These are phyloP conservation scores for Callimorpha dominula DNA, from an alignment of 2,888 invertebrate genomes.

Conservation along the genomic window DNA sequence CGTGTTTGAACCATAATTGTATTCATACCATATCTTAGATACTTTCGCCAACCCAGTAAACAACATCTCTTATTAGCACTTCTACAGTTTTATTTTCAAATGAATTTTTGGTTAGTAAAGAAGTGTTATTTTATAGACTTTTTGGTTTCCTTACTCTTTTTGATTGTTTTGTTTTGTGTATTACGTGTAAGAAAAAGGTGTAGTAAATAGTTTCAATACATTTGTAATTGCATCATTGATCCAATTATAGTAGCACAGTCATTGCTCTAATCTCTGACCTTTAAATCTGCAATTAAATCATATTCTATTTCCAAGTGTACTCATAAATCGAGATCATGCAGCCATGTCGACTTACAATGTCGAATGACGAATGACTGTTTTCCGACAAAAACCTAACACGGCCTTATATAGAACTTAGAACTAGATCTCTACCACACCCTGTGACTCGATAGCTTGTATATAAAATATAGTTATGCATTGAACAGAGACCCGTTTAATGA, in stretches of 20 bases:
- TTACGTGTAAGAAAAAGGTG: too few species aligned
- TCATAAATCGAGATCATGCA: conserved; percentile 39
- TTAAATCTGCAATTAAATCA: conserved; percentile 19
- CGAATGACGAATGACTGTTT: conserved; percentile 42
- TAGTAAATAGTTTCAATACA: neutral
- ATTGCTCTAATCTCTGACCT: conserved; percentile 42
- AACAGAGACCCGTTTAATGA: neutral
- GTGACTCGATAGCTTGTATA: conserved; percentile 29
- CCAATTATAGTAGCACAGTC: conserved; percentile 36
- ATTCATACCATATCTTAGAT: too few species aligned
- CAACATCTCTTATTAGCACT: too few species aligned
- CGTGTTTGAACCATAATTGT: too few species aligned
- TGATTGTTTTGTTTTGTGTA: too few species aligned
- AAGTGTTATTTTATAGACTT: neutral
- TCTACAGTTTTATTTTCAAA: too few species aligned
- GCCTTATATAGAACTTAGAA: conserved; percentile 43
- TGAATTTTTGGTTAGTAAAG: too few species aligned
- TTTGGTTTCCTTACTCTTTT: too few species aligned
- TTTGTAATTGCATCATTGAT: conserved; percentile 10
- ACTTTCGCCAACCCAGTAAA: too few species aligned
- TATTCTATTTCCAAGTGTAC: conserved; percentile 14
- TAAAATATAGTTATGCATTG: conserved; percentile 10
- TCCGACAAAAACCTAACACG: conserved; percentile 41
- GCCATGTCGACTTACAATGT: conserved; percentile 30
- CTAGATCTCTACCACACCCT: conserved; percentile 40